These are phyloP conservation scores for Gallinago stenura DNA, from an alignment of 2,797 vertebrate genomes.

Conservation along the genomic window DNA sequence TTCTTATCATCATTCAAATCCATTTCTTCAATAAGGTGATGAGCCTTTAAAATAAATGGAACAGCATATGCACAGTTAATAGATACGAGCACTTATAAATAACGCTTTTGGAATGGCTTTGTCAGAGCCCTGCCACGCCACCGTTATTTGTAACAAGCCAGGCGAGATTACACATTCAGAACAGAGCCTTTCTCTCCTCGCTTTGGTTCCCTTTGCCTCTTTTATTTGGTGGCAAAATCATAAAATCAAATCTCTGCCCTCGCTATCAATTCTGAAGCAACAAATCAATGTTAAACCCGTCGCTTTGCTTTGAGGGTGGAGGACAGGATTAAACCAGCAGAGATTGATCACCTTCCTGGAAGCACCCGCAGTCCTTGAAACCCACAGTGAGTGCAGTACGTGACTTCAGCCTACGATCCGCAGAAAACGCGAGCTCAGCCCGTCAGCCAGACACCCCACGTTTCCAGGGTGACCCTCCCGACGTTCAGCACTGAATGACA, in stretches of 20 bases:
- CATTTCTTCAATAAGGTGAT: slow-evolving; percentile 94
- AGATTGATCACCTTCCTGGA: neutral
- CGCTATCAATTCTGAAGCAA: neutral
- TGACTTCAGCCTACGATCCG: fast-evolving
- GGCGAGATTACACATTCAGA: neutral
- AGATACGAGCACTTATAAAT: neutral
- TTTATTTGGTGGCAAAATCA: neutral
- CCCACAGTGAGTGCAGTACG: fast-evolving
- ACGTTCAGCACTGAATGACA: neutral
- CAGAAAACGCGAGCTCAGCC: neutral
- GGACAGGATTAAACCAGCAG: neutral
- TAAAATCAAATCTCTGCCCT: neutral
- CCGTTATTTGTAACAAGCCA: neutral
- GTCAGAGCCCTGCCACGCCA: neutral
- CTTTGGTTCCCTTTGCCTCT: neutral
- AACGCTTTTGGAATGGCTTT: neutral
- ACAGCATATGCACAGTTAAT: neutral
- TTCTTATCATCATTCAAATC: slow-evolving; percentile 88
- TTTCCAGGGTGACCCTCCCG: neutral
- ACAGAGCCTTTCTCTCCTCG: neutral
- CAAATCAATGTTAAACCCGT: neutral
- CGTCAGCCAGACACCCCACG: neutral
- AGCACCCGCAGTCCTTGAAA: neutral
- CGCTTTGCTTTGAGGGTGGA: neutral
- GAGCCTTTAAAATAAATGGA: slow-evolving; percentile 82